Percentiles rank a stretch among this genome's conserved stretches.
These are phyloP conservation scores for Nycticryphes semicollaris DNA, from an alignment of 2,113 vertebrate genomes.

Conservation along the genomic window DNA sequence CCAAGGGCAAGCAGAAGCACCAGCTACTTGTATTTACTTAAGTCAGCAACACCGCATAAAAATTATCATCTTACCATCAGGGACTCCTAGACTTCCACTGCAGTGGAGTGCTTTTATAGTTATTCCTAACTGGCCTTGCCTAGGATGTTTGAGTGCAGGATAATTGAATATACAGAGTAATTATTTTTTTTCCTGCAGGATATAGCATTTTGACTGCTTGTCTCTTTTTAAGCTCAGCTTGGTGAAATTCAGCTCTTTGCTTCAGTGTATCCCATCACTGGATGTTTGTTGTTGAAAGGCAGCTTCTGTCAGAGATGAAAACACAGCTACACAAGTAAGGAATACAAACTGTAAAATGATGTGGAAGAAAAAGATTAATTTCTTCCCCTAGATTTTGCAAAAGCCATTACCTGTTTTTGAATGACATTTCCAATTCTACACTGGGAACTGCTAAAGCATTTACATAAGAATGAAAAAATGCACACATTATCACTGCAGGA, in stretches of 20 bases:
- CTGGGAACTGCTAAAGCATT: slow-evolving; percentile 47
- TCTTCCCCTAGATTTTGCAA: slow-evolving; percentile 36
- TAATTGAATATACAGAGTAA: background rate
- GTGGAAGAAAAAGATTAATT: background rate
- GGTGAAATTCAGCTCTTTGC: background rate
- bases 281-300: background rate
- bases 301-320: background rate
- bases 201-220: background rate
- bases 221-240: background rate
- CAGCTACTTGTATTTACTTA: background rate
- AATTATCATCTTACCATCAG: background rate
- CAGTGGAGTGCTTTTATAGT: background rate
- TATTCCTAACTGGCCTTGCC: background rate
- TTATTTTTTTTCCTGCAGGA: background rate
- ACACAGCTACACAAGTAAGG: background rate
- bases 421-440: slow-evolving; percentile 59
- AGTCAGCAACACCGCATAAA: background rate
- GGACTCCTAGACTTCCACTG: background rate
- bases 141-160: background rate
- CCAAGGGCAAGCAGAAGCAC: background rate
- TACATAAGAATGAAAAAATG: slow-evolving; percentile 69
- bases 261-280: background rate
- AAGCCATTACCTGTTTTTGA: slow-evolving; percentile 58
- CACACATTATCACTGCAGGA: slow-evolving; percentile 71
- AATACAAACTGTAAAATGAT: background rate